Evolutionary conservation across 2,797 vertebrate genomes (phyloP).

Genomic region (Chlorospingus flavigularis): DNA sequence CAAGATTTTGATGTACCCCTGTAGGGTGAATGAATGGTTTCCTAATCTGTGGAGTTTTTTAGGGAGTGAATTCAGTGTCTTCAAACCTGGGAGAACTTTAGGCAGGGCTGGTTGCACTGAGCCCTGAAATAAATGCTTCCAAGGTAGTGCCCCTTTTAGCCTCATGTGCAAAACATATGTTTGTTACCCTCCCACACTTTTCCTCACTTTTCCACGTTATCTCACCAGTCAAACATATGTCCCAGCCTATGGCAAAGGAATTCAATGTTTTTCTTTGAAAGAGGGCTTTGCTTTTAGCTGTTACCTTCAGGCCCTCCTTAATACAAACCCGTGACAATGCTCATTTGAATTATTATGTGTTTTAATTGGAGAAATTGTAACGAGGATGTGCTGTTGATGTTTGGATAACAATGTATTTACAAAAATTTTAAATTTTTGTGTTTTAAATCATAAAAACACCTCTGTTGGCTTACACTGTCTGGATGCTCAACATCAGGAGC

Average conservation of each 20-base stretch:
- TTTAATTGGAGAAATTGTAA: neutral
- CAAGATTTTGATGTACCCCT: neutral
- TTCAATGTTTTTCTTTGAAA: neutral
- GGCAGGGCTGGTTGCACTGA: neutral
- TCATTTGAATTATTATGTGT: neutral
- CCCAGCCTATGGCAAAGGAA: neutral
- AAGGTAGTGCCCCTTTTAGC: neutral
- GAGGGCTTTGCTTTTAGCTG: neutral
- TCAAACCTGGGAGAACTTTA: neutral
- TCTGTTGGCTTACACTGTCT: neutral
- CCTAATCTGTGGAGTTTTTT: neutral
- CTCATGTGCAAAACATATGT: neutral
- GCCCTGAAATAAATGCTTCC: neutral
- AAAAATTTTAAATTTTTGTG: neutral
- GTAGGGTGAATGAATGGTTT: neutral
- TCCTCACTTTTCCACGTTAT: neutral
- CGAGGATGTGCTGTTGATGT: neutral
- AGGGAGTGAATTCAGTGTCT: neutral
- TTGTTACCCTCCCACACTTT: neutral
- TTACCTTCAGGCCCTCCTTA: neutral
- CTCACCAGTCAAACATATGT: neutral
- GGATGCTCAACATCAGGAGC: neutral
- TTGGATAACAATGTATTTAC: neutral
- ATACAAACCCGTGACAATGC: neutral
- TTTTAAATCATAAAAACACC: neutral